phyloP scores from a whole-genome alignment of 1,140 invertebrate species.

The Brachionus asplanchnoidis region DNA sequence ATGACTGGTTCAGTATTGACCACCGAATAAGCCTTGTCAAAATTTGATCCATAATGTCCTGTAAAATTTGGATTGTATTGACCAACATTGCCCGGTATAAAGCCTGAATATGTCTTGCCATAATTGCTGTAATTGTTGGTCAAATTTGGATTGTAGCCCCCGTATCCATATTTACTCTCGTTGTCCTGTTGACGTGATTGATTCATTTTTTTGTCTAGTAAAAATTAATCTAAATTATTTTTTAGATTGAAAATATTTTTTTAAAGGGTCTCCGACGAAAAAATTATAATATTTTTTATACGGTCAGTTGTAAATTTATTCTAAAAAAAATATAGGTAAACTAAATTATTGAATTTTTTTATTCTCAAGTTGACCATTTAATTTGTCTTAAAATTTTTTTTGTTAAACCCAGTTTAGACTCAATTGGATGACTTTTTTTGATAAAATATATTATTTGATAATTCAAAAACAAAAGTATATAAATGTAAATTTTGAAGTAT shows the following conservation, averaged over 20 bases:
- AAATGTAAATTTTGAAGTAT: background rate
- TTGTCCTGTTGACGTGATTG: slow-evolving; percentile 15
- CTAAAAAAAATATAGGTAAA: background rate
- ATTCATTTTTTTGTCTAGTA: background rate
- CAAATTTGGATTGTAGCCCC: background rate
- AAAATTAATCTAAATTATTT: slow-evolving; percentile 10
- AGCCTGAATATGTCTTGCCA: background rate
- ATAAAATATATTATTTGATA: background rate
- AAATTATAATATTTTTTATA: slow-evolving; percentile 4
- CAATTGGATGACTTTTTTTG: background rate
- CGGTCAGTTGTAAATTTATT: background rate
- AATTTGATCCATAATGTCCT: slow-evolving; percentile 17
- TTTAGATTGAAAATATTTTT: background rate
- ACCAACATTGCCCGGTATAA: slow-evolving; percentile 5
- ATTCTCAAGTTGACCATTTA: background rate
- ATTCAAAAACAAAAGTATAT: background rate
- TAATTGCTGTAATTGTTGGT: slow-evolving; percentile 18
- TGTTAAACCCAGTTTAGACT: background rate
- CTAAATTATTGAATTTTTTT: background rate
- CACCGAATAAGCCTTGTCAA: slow-evolving; percentile 21
- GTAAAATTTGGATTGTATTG: slow-evolving; percentile 12
- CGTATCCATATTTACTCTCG: slow-evolving; percentile 1
- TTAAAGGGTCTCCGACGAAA: background rate
- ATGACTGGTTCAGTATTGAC: slow-evolving; percentile 25
- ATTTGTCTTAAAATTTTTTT: background rate